These are phyloP conservation scores for Holocentrus rufus DNA, from an alignment of 2,797 vertebrate genomes.

Conservation along the genomic window DNA sequence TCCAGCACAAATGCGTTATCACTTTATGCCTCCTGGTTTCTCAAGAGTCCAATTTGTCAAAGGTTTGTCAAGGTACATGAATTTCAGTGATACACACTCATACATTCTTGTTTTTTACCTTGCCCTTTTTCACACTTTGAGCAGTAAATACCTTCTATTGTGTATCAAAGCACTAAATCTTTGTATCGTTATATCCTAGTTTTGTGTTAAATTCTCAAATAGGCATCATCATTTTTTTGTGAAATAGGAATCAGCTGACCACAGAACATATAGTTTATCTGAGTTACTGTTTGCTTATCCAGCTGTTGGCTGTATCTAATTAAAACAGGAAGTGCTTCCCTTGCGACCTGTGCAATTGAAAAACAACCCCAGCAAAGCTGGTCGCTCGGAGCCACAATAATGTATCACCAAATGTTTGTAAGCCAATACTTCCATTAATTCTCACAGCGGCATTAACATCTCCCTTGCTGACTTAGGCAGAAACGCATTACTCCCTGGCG, in stretches of 20 bases:
- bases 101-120: too few relatives aligned
- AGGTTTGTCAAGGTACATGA: too few relatives aligned
- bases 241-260: slow-evolving; percentile 59
- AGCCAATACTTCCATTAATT: slow-evolving; percentile 83
- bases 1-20: too few relatives aligned
- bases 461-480: slow-evolving; percentile 81
- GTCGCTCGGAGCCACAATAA: slow-evolving; percentile 77
- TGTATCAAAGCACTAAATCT: slow-evolving; percentile 10
- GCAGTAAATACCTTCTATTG: too few relatives aligned
- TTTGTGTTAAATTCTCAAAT: slow-evolving; percentile 13
- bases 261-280: slow-evolving; percentile 54
- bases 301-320: slow-evolving; percentile 69
- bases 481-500: slow-evolving; percentile 66
- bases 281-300: slow-evolving; percentile 71
- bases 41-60: too few relatives aligned
- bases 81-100: too few relatives aligned
- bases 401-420: slow-evolving; percentile 82
- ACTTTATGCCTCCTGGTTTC: too few relatives aligned
- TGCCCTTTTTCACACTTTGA: too few relatives aligned
- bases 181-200: slow-evolving; percentile 17
- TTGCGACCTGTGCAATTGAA: slow-evolving; percentile 65
- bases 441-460: slow-evolving; percentile 78
- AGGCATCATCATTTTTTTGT: slow-evolving; percentile 37
- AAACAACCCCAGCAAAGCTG: slow-evolving; percentile 72
- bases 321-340: slow-evolving; percentile 76